Percentiles rank a stretch among this genome's conserved stretches.
Evolutionary conservation across 2,888 invertebrate genomes (phyloP).

Genomic region (Leptinotarsa peninsularis): DNA sequence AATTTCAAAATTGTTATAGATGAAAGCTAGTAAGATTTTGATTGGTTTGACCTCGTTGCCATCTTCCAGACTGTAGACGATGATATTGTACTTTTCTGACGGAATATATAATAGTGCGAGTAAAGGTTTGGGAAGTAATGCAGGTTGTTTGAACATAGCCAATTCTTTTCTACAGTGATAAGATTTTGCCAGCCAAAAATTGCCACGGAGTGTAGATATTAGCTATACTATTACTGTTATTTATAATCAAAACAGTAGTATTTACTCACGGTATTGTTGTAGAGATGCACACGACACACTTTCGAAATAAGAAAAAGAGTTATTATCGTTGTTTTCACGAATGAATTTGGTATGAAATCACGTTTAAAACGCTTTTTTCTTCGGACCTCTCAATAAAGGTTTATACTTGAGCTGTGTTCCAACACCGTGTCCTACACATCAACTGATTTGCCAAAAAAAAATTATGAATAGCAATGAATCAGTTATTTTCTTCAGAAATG

Average conservation of each 20-base stretch:
- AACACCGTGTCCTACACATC: too few species aligned
- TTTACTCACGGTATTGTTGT: too few species aligned
- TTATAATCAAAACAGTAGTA: too few species aligned
- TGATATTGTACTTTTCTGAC: background rate
- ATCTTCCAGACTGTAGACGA: conserved; percentile 7
- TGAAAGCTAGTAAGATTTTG: background rate
- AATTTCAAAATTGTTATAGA: conserved; percentile 5
- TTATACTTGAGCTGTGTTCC: background rate
- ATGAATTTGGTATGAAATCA: background rate
- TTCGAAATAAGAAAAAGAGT: too few species aligned
- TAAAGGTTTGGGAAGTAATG: too few species aligned
- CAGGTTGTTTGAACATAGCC: background rate
- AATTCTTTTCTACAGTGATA: background rate
- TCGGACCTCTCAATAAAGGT: background rate
- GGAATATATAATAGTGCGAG: too few species aligned
- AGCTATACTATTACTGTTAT: too few species aligned
- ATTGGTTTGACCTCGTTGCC: background rate
- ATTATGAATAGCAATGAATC: too few species aligned
- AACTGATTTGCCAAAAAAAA: too few species aligned
- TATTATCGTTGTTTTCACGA: background rate
- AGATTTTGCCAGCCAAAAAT: background rate
- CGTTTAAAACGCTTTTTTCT: background rate
- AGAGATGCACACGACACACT: too few species aligned
- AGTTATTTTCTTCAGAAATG: too few species aligned
- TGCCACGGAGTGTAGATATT: too few species aligned